These are phyloP conservation scores for Phengaris arion DNA, from an alignment of 2,888 invertebrate genomes.

Conservation along the genomic window DNA sequence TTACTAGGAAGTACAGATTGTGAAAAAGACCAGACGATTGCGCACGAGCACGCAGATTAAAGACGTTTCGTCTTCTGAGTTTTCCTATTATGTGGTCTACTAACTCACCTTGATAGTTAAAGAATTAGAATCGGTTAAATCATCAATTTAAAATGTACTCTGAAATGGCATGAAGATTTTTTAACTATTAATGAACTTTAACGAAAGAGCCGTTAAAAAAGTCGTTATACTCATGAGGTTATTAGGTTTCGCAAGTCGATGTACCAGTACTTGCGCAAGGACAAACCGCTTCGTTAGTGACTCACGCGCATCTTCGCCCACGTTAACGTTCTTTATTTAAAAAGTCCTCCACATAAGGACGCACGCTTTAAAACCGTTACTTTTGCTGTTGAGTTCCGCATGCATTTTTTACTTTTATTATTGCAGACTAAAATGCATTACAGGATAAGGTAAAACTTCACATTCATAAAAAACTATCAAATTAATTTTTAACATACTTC, in stretches of 20 bases:
- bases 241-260: conserved; percentile 2
- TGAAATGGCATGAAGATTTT: background rate
- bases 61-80: no score
- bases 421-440: background rate
- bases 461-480: background rate
- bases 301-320: conserved; percentile 45
- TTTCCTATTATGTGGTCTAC: no score
- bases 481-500: no score
- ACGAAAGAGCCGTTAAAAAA: background rate
- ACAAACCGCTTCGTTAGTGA: conserved; percentile 53
- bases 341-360: conserved; percentile 29
- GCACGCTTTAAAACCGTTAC: conserved; percentile 30
- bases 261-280: conserved; percentile 48
- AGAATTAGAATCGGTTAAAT: background rate
- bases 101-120: no score
- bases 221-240: conserved; percentile 18
- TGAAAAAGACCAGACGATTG: no score
- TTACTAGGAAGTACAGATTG: no score
- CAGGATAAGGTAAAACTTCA: background rate
- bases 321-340: conserved; percentile 47
- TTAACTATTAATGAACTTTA: background rate
- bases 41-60: no score
- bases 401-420: background rate
- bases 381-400: background rate
- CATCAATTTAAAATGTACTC: background rate